These are phyloP conservation scores for Thomomys bottae DNA, from an alignment of 2,113 vertebrate species.

Conservation along the genomic window DNA sequence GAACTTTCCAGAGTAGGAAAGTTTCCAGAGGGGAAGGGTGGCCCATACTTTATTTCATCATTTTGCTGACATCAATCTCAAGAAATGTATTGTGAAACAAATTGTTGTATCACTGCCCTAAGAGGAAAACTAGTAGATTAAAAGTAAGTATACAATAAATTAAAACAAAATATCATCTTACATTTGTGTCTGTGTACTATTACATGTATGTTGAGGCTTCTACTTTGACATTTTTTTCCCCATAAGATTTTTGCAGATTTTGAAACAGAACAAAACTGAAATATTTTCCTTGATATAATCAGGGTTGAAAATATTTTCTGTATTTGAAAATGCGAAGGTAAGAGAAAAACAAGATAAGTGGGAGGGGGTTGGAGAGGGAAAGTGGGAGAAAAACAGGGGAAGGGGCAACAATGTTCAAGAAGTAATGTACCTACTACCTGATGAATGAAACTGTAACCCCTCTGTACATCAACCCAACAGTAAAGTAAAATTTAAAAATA, in stretches of 20 bases:
- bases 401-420: too few relatives aligned
- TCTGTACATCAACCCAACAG: too few relatives aligned
- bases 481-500: too few relatives aligned
- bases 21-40: too few relatives aligned
- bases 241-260: conserved; percentile 24
- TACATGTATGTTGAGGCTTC: too few relatives aligned
- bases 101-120: background rate
- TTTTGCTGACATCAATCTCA: background rate
- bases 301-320: too few relatives aligned
- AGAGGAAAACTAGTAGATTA: conserved; percentile 5
- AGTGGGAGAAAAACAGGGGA: too few relatives aligned
- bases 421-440: too few relatives aligned
- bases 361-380: too few relatives aligned
- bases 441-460: too few relatives aligned
- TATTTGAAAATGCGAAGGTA: too few relatives aligned
- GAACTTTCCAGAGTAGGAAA: background rate
- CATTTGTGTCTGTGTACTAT: background rate
- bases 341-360: too few relatives aligned
- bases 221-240: conserved; percentile 29
- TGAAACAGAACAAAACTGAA: background rate
- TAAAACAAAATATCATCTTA: background rate
- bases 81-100: background rate
- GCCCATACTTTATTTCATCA: background rate
- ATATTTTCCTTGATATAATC: background rate
- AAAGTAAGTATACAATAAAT: background rate